Evolutionary conservation across 1,140 invertebrate species (phyloP), one percentile per base, ranked within the genome.

Genomic region (Agrypnia vestita): DNA sequence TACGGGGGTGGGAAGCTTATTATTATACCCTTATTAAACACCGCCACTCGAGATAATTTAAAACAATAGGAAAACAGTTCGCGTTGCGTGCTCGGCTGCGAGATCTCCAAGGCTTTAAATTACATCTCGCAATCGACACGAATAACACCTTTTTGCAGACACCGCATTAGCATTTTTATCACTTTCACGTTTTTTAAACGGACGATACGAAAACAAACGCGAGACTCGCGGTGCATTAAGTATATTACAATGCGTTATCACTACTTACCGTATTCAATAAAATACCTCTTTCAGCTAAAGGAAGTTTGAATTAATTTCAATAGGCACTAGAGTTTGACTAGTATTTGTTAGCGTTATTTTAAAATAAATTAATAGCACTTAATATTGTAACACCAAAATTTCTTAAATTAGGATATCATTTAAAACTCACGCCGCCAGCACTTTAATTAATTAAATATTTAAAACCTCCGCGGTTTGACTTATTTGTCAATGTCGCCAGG

Each of bases 291-390:
- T 51, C 49, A 51, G 49, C 49, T 51, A 3, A 13, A 51, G 3
- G 8, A 12, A 15, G n/a, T 51, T 19, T 59, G 6, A 13, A 64
- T 35, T 64, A 59, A 15, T 64, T 35, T 49, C 47, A n/a, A 61
- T 47, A 56, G 67, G 67, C 67, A 72, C 77, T 72, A 72, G 49
- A 56, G 12, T n/a, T 72, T 79, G 77, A 79, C 77, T 79, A 79
- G 77, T 79, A 79, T 69, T 55, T 56, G 77, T 71, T 59, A 59
- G 21, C 15, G 15, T 10, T 59, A 59, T 59, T 59, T 19, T 21
- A 15, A 56, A 56, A 35, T 35, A 35, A 59, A 59, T 19, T 17
- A 59, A 21, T n/a, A 59, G 55, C 55, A 59, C 55, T 59, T 59
- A 59, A 3, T 19, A 59, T 11, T 21, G n/a, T n/a, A n/a, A 59